phyloP scores from a whole-genome alignment of 2,888 invertebrate species.

The Hecatera dysodea region DNA sequence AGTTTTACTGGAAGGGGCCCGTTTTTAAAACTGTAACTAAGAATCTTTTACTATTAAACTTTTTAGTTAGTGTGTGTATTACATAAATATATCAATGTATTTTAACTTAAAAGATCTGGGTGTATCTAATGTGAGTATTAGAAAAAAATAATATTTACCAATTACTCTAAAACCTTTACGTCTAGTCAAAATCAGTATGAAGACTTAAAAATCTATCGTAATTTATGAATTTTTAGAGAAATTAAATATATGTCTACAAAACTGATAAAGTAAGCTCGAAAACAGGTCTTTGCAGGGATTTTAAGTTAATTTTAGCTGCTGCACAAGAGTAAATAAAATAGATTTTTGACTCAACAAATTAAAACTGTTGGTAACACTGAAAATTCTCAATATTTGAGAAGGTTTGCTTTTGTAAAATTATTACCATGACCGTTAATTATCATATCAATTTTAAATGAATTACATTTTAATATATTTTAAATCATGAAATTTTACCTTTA shows the following conservation, averaged over 20 bases:
- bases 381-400: background rate
- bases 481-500: background rate
- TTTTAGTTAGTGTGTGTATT: constrained; percentile 20
- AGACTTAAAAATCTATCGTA: constrained; percentile 49
- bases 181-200: constrained; percentile 67
- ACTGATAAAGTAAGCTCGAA: constrained; percentile 7
- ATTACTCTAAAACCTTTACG: constrained; percentile 24
- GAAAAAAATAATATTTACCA: constrained; percentile 36
- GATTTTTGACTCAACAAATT: background rate
- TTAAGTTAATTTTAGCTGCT: background rate
- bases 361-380: background rate
- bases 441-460: constrained; percentile 1
- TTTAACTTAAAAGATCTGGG: constrained; percentile 50
- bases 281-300: constrained; percentile 25
- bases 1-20: constrained; percentile 26
- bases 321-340: background rate
- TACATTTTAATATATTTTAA: background rate
- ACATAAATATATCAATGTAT: constrained; percentile 28
- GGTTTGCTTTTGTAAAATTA: background rate
- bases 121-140: constrained; percentile 23
- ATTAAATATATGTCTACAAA: constrained; percentile 36
- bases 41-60: constrained; percentile 20
- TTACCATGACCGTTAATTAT: background rate
- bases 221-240: constrained; percentile 35
- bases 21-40: background rate